Conservation (phyloP, 2,888 invertebrate genomes). For the Octodonta nipae region DNA sequence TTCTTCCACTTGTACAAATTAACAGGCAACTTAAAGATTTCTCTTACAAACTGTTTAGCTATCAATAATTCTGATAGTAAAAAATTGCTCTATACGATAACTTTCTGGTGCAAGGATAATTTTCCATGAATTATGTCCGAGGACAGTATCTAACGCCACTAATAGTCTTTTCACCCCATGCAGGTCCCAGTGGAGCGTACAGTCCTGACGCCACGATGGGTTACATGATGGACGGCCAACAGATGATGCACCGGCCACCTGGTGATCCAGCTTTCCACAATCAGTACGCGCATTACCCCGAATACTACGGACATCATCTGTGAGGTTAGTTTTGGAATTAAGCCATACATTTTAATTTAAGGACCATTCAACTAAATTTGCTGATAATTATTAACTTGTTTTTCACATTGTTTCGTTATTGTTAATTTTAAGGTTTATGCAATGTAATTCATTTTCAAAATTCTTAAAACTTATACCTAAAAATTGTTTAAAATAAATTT, state of each 20-base stretch:
- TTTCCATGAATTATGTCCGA: slow-evolving; percentile 20
- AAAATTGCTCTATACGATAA: slow-evolving; percentile 2
- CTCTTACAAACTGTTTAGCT: too few species aligned
- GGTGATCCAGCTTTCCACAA: slow-evolving; percentile 88
- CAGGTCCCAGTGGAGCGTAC: slow-evolving; percentile 90
- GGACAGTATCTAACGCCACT: slow-evolving; percentile 47
- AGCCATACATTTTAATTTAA: too few species aligned
- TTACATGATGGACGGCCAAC: slow-evolving; percentile 96
- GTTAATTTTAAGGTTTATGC: too few species aligned
- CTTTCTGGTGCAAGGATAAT: slow-evolving; percentile 10
- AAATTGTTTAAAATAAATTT: too few species aligned
- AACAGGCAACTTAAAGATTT: too few species aligned
- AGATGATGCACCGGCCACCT: slow-evolving; percentile 93
- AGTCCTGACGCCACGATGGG: slow-evolving; percentile 93
- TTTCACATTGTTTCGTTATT: too few species aligned
- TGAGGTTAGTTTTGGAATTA: slow-evolving; percentile 42
- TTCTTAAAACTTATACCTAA: too few species aligned
- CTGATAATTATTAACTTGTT: too few species aligned
- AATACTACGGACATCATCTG: slow-evolving; percentile 90
- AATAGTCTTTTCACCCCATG: slow-evolving; percentile 81
- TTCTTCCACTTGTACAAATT: too few species aligned
- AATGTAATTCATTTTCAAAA: too few species aligned
- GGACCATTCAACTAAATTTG: too few species aligned
- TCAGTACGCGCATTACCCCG: slow-evolving; percentile 83
- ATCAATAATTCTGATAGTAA: too few species aligned